These are phyloP conservation scores for Pyrocoelia pectoralis DNA, from an alignment of 2,888 invertebrate species.

Conservation along the genomic window DNA sequence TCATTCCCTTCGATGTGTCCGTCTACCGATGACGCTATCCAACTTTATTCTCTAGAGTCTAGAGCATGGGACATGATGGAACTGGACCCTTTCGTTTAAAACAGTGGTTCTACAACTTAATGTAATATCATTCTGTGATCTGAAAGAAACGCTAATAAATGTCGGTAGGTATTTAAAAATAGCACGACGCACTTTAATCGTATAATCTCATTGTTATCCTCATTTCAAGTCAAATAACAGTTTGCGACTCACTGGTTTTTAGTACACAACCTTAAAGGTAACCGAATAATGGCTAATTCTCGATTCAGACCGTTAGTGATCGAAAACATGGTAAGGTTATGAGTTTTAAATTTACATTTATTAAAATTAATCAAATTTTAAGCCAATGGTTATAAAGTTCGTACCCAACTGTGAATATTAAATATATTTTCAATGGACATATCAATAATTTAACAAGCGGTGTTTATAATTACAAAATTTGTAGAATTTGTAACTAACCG, in stretches of 20 bases:
- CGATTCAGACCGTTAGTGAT: not conserved
- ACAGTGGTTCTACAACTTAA: conserved; percentile 9
- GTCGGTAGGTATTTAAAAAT: too few species aligned
- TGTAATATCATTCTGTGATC: not conserved
- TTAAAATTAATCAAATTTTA: too few species aligned
- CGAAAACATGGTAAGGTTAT: not conserved
- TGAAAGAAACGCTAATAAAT: too few species aligned
- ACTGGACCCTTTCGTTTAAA: conserved; percentile 16
- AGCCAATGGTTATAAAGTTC: too few species aligned
- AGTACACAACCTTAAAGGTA: not conserved
- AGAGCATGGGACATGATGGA: conserved; percentile 25
- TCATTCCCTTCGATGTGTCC: conserved; percentile 45
- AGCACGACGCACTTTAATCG: too few species aligned
- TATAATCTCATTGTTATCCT: too few species aligned
- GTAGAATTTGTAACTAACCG: not conserved
- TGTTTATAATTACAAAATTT: conserved; percentile 7
- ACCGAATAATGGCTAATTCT: conserved; percentile 3
- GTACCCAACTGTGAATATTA: not conserved
- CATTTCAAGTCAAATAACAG: not conserved
- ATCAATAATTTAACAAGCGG: not conserved
- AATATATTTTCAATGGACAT: not conserved
- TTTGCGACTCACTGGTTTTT: not conserved
- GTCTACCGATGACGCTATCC: conserved; percentile 37
- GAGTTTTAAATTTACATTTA: not conserved
- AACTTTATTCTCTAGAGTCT: conserved; percentile 23